Evolutionary conservation across 1,140 invertebrate species (phyloP).

Genomic region (Zelostemma sp.): DNA sequence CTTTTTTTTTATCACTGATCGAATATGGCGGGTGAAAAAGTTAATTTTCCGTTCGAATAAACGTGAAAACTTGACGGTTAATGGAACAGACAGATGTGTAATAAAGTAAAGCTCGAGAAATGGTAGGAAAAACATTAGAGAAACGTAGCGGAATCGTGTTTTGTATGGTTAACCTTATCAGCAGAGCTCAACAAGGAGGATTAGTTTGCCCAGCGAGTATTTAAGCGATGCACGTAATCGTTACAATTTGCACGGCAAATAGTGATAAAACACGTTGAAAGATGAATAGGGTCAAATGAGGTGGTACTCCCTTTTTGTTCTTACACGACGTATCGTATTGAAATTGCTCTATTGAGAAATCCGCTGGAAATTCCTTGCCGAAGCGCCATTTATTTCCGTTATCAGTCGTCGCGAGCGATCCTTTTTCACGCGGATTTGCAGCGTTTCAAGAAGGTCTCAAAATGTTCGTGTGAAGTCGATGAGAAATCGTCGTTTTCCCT

Average conservation of each 20-base stretch:
- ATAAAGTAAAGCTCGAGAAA: slow-evolving; percentile 23
- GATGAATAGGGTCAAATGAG: slow-evolving; percentile 45
- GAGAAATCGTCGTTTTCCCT: too few species aligned
- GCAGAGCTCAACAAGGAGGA: slow-evolving; percentile 29
- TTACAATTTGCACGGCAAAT: slow-evolving; percentile 35
- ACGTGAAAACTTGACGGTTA: slow-evolving; percentile 9
- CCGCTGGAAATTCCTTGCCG: slow-evolving; percentile 23
- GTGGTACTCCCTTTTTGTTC: slow-evolving; percentile 29
- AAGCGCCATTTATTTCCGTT: slow-evolving; percentile 36
- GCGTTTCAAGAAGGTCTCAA: slow-evolving; percentile 8
- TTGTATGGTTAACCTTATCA: slow-evolving; percentile 33
- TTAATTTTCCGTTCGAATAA: slow-evolving; percentile 17
- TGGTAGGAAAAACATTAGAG: slow-evolving; percentile 21
- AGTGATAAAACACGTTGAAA: slow-evolving; percentile 32
- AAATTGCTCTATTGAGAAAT: slow-evolving; percentile 29
- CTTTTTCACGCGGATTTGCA: slow-evolving; percentile 19
- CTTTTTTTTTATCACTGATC: not conserved
- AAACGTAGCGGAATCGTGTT: slow-evolving; percentile 17
- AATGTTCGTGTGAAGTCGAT: too few species aligned
- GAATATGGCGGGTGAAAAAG: slow-evolving; percentile 13
- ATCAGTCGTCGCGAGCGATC: slow-evolving; percentile 23
- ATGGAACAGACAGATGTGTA: slow-evolving; percentile 21
- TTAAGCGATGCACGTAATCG: slow-evolving; percentile 34
- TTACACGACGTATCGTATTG: slow-evolving; percentile 11
- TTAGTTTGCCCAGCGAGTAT: slow-evolving; percentile 26